These are phyloP conservation scores for Geophilus truncorum DNA, from an alignment of 2,888 invertebrate genomes.

Conservation along the genomic window DNA sequence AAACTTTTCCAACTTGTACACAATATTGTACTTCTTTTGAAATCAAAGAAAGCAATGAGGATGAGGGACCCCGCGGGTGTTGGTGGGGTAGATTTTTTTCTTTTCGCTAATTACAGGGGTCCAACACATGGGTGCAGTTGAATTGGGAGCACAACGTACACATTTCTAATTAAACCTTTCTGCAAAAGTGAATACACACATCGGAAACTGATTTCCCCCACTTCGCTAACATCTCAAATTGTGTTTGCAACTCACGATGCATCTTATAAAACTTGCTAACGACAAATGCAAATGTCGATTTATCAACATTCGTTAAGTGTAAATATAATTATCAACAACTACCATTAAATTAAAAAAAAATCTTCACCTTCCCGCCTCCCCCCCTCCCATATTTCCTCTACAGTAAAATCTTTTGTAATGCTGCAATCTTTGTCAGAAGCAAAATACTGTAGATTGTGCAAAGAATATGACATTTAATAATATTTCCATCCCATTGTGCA, in stretches of 20 bases:
- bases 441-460: background rate
- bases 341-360: background rate
- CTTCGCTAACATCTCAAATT: background rate
- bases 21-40: background rate
- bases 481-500: background rate
- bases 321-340: background rate
- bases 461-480: background rate
- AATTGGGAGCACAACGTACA: constrained; percentile 4
- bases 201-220: background rate
- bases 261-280: background rate
- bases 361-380: background rate
- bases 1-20: background rate
- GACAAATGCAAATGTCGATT: background rate
- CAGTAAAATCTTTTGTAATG: background rate
- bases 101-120: constrained; percentile 10
- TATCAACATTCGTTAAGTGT: background rate
- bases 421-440: background rate
- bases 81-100: background rate
- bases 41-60: background rate
- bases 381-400: background rate
- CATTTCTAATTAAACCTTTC: constrained; percentile 22
- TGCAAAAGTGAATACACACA: constrained; percentile 10
- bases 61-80: constrained; percentile 16
- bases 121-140: constrained; percentile 8
- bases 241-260: background rate